Conservation (phyloP, 2,113 vertebrate species). For the Collichthys lucidus region DNA sequence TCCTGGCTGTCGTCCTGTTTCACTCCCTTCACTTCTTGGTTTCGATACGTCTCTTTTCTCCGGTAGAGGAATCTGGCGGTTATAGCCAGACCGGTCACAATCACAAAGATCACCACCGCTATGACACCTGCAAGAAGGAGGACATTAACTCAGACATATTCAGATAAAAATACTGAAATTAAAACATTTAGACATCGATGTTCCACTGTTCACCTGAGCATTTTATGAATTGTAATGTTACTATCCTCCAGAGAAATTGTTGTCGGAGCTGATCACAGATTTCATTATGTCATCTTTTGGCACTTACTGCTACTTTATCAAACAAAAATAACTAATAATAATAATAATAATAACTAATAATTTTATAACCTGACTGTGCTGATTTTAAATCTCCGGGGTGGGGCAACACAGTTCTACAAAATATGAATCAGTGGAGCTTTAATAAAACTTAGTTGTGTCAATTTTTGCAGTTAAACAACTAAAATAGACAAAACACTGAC, state of each 20-base stretch:
- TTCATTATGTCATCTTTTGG: too few species aligned
- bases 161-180: too few species aligned
- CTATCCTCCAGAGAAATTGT: neutral
- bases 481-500: neutral
- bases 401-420: neutral
- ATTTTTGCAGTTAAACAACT: neutral
- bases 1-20: conserved; percentile 89
- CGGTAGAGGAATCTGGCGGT: conserved; percentile 87
- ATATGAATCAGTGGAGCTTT: neutral
- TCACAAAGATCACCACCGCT: conserved; percentile 91
- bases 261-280: neutral
- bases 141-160: neutral
- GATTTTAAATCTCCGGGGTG: too few species aligned
- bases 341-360: too few species aligned
- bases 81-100: conserved; percentile 86
- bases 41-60: conserved; percentile 89
- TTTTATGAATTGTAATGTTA: too few species aligned
- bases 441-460: neutral
- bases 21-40: conserved; percentile 87
- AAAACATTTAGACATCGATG: too few species aligned
- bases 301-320: neutral
- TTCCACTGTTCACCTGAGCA: too few species aligned
- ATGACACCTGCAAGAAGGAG: conserved; percentile 87
- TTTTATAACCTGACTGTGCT: too few species aligned
- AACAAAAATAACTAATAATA: neutral